Percentiles rank a stretch among this genome's conserved stretches.
These are phyloP conservation scores for Schizaphis graminum DNA, from an alignment of 2,888 invertebrate genomes.

Conservation along the genomic window DNA sequence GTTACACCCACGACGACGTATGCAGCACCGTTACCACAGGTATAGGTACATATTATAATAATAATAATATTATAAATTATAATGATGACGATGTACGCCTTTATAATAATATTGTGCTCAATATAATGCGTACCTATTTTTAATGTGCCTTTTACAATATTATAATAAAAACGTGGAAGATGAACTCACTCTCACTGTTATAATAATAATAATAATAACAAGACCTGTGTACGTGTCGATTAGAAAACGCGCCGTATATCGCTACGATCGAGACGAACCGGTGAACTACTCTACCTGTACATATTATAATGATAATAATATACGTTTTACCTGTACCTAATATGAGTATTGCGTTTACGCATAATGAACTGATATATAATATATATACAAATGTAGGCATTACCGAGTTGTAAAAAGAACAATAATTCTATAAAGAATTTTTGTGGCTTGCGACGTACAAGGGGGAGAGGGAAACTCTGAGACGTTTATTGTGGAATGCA, in stretches of 20 bases:
- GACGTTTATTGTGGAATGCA: slow-evolving; percentile 13
- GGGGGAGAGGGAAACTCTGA: not conserved
- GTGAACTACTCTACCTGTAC: not conserved
- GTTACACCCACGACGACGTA: slow-evolving; percentile 63
- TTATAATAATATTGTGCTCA: not conserved
- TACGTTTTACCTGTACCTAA: not conserved
- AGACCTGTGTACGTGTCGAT: not conserved
- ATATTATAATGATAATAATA: not conserved
- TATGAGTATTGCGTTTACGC: not conserved
- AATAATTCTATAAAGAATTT: not conserved
- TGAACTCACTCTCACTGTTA: not conserved
- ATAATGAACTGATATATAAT: not conserved
- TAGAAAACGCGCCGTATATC: not conserved
- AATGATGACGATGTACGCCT: not conserved
- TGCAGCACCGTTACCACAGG: slow-evolving; percentile 51
- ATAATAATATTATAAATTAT: not conserved
- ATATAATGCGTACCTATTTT: not conserved
- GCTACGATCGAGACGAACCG: not conserved
- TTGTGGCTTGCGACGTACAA: not conserved
- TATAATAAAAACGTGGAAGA: not conserved
- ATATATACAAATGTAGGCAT: not conserved
- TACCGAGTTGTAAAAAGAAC: not conserved
- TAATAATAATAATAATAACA: not conserved
- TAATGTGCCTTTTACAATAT: not conserved
- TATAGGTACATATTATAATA: not conserved